Conservation (phyloP, 2,113 vertebrate genomes). For the Labrus mixtus region DNA sequence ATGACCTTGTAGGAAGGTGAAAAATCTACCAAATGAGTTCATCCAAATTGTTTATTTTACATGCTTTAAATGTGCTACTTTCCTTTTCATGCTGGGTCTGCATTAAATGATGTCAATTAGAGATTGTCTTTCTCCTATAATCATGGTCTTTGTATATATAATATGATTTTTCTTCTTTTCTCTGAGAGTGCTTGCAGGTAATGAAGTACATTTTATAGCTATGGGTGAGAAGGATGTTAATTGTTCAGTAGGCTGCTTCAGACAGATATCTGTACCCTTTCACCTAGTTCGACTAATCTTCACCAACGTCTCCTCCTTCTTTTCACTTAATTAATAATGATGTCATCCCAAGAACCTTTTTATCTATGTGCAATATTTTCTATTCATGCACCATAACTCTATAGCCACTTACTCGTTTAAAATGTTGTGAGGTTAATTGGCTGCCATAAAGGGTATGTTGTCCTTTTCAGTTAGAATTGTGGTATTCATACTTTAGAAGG, state of each 20-base stretch:
- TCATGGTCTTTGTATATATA: constrained; percentile 33
- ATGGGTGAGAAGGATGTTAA: background rate
- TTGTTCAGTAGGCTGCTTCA: constrained; percentile 23
- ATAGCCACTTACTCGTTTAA: constrained; percentile 42
- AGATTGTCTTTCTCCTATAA: constrained; percentile 3
- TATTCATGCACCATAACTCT: constrained; percentile 52
- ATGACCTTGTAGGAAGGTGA: background rate
- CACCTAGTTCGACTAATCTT: constrained; percentile 19
- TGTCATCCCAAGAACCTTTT: constrained; percentile 76
- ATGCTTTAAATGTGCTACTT: constrained; percentile 25
- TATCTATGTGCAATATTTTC: constrained; percentile 71
- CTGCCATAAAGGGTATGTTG: constrained; percentile 54
- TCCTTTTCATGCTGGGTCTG: constrained; percentile 41
- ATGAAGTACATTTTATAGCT: constrained; percentile 18
- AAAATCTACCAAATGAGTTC: constrained; percentile 12
- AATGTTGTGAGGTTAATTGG: constrained; percentile 47
- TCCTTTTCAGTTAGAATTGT: constrained; percentile 46
- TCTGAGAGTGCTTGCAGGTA: constrained; percentile 18
- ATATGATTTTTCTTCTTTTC: constrained; percentile 10
- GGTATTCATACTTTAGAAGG: constrained; percentile 23
- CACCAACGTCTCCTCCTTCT: constrained; percentile 44
- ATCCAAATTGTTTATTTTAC: constrained; percentile 10
- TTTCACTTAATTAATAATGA: constrained; percentile 71
- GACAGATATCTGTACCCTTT: constrained; percentile 28
- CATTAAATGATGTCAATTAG: constrained; percentile 69